phyloP scores from a whole-genome alignment of 2,113 vertebrate genomes.

The Nibea albiflora region DNA sequence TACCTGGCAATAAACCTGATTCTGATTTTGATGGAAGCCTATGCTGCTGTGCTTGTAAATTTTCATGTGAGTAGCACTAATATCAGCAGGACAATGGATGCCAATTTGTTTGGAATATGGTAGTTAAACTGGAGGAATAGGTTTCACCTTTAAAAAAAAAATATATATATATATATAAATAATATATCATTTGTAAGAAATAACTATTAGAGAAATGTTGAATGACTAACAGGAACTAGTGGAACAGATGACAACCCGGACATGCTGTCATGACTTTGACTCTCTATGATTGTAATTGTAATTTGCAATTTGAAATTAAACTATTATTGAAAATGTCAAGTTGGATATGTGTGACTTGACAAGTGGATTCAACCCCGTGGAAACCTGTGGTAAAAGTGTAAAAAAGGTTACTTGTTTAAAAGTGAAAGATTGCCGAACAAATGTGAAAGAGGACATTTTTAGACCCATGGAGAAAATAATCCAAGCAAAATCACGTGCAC shows the following conservation, averaged over 20 bases:
- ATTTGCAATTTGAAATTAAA: conserved; percentile 1
- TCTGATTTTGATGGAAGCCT: too few species aligned
- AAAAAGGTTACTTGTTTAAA: background rate
- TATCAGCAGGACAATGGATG: background rate
- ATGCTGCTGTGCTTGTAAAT: too few species aligned
- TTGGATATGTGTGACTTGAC: background rate
- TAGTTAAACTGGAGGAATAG: background rate
- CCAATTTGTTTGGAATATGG: background rate
- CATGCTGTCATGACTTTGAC: background rate
- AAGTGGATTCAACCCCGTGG: background rate
- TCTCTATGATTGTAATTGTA: background rate
- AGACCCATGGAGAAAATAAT: background rate
- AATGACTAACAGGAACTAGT: background rate
- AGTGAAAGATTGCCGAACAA: background rate
- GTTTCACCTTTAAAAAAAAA: too few species aligned
- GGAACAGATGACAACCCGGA: background rate
- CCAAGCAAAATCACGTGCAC: too few species aligned
- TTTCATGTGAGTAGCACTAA: too few species aligned
- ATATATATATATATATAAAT: too few species aligned
- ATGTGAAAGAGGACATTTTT: background rate
- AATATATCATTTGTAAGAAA: background rate
- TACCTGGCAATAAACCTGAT: too few species aligned
- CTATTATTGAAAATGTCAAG: background rate
- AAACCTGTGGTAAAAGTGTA: background rate
- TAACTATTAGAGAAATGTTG: background rate